Percentiles rank a stretch among this genome's conserved stretches.
Evolutionary conservation across 2,113 vertebrate species (phyloP).

Genomic region (Heloderma charlesbogerti): DNA sequence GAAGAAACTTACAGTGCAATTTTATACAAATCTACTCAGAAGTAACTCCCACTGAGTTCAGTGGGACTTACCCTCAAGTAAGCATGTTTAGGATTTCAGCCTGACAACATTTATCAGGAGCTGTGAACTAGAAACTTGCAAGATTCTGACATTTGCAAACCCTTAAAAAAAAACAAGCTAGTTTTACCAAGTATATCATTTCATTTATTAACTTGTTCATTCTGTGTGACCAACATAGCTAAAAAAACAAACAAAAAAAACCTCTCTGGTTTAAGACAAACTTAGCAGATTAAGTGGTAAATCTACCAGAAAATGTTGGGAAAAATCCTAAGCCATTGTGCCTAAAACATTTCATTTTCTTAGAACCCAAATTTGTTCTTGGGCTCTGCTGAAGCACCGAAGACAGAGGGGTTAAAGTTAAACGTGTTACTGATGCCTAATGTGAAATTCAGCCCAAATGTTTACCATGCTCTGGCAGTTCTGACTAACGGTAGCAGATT

Average conservation of each 20-base stretch:
- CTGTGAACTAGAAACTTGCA: background rate
- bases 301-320: background rate
- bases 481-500: background rate
- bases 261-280: background rate
- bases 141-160: background rate
- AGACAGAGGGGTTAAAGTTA: background rate
- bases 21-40: background rate
- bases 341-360: background rate
- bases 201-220: background rate
- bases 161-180: background rate
- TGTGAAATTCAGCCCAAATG: conserved; percentile 15
- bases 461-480: background rate
- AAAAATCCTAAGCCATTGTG: background rate
- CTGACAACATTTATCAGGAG: background rate
- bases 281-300: background rate
- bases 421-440: background rate
- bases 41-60: background rate
- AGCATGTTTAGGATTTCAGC: background rate
- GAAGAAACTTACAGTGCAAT: background rate
- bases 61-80: background rate
- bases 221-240: background rate
- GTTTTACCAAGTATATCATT: too few species aligned
- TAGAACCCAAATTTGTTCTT: background rate
- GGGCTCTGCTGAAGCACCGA: background rate
- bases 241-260: background rate